These are phyloP conservation scores for Drosophila infuscata DNA, from an alignment of 2,888 invertebrate genomes.

Conservation along the genomic window DNA sequence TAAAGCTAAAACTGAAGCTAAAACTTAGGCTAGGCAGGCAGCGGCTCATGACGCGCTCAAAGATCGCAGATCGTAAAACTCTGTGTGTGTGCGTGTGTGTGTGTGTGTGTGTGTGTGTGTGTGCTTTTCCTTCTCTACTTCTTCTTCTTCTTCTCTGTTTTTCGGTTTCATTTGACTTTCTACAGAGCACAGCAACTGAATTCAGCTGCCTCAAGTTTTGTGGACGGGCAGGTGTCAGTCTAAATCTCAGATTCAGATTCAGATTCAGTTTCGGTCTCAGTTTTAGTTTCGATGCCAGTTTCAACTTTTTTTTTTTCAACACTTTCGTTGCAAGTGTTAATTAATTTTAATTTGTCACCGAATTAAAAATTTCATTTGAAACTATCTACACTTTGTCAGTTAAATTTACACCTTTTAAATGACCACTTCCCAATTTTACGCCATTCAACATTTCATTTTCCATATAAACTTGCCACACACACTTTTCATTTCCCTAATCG, in stretches of 20 bases:
- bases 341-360: not conserved
- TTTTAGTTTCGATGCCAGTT: conserved; percentile 9
- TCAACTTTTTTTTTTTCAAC: conserved; percentile 1
- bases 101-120: conserved; percentile 15
- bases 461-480: not conserved
- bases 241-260: not conserved
- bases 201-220: conserved; percentile 21
- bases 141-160: conserved; percentile 1
- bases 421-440: not conserved
- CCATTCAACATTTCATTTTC: not conserved
- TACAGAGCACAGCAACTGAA: conserved; percentile 18
- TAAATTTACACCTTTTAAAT: not conserved
- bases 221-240: conserved; percentile 30
- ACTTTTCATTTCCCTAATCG: not conserved
- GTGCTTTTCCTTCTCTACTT: conserved; percentile 24
- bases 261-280: conserved; percentile 3
- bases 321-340: not conserved
- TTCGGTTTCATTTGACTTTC: conserved; percentile 28
- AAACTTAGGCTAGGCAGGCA: conserved; percentile 36
- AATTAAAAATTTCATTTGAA: not conserved
- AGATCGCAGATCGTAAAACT: conserved; percentile 58
- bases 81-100: conserved; percentile 23
- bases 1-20: conserved; percentile 21
- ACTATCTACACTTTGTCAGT: not conserved
- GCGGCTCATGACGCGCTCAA: conserved; percentile 64